These are phyloP conservation scores for Platycheirus albimanus DNA, from an alignment of 2,888 invertebrate species.

Conservation along the genomic window DNA sequence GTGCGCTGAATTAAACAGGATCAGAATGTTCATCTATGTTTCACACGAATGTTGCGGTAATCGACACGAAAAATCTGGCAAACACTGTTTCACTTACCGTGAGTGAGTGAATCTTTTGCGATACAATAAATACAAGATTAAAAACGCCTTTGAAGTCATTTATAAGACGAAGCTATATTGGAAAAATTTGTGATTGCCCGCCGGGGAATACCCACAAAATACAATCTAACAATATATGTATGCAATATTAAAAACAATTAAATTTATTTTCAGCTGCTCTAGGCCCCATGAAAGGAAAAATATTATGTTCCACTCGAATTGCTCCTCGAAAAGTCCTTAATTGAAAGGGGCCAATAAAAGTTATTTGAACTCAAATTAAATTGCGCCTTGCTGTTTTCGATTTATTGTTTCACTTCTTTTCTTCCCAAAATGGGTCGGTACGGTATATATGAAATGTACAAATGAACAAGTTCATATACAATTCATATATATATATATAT, in stretches of 20 bases:
- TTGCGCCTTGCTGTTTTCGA: constrained; percentile 32
- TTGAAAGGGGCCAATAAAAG: constrained; percentile 47
- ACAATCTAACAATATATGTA: too few relatives aligned
- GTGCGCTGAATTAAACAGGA: too few relatives aligned
- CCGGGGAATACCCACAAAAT: too few relatives aligned
- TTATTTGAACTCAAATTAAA: constrained; percentile 51
- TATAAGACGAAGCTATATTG: background rate
- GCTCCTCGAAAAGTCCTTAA: constrained; percentile 29
- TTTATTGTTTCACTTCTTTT: constrained; percentile 11
- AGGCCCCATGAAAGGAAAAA: background rate
- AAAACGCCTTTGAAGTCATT: background rate
- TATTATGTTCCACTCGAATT: constrained; percentile 3
- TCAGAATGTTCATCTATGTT: too few relatives aligned
- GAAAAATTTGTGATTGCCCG: too few relatives aligned
- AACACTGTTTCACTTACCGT: too few relatives aligned
- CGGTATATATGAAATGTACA: background rate
- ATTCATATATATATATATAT: background rate
- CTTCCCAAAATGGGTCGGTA: too few relatives aligned
- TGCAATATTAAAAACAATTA: constrained; percentile 4
- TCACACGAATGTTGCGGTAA: too few relatives aligned
- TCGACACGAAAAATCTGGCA: too few relatives aligned
- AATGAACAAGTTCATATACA: background rate
- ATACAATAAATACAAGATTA: too few relatives aligned
- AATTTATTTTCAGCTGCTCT: background rate
- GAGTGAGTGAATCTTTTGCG: too few relatives aligned